Evolutionary conservation across 2,113 vertebrate species (phyloP).

Genomic region (Melanerpes formicivorus): DNA sequence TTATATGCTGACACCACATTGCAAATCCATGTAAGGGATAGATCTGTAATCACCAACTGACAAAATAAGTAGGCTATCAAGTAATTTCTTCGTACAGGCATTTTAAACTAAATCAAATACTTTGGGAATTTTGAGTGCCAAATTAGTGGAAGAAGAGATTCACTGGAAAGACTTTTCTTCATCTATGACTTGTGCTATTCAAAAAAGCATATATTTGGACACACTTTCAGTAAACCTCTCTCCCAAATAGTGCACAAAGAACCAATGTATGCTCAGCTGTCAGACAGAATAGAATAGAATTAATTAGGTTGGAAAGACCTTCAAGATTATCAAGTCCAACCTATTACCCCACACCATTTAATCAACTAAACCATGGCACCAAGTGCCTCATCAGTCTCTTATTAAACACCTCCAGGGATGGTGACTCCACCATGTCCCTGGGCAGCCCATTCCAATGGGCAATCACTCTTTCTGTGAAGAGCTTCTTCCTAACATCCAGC

Average conservation of each 20-base stretch:
- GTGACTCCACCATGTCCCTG: too few relatives aligned
- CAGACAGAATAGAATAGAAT: too few relatives aligned
- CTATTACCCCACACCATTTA: too few relatives aligned
- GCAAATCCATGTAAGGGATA: not conserved
- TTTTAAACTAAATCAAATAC: not conserved
- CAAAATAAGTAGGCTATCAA: not conserved
- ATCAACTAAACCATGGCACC: too few relatives aligned
- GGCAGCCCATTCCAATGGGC: too few relatives aligned
- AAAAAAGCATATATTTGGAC: not conserved
- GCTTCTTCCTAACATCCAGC: too few relatives aligned
- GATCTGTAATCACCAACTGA: not conserved
- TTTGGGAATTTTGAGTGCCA: not conserved
- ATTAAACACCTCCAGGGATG: too few relatives aligned
- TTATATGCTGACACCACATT: not conserved
- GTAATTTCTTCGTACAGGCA: not conserved
- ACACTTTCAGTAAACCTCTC: not conserved
- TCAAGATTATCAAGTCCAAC: too few relatives aligned
- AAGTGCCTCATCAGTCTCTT: too few relatives aligned
- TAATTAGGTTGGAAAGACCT: too few relatives aligned
- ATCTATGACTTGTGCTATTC: not conserved
- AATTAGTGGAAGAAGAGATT: not conserved
- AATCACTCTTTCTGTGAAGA: too few relatives aligned
- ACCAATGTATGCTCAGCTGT: not conserved
- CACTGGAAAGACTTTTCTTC: not conserved
- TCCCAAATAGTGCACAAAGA: not conserved